phyloP scores from a whole-genome alignment of 2,888 invertebrate species.

The Epicampocera succincta region DNA sequence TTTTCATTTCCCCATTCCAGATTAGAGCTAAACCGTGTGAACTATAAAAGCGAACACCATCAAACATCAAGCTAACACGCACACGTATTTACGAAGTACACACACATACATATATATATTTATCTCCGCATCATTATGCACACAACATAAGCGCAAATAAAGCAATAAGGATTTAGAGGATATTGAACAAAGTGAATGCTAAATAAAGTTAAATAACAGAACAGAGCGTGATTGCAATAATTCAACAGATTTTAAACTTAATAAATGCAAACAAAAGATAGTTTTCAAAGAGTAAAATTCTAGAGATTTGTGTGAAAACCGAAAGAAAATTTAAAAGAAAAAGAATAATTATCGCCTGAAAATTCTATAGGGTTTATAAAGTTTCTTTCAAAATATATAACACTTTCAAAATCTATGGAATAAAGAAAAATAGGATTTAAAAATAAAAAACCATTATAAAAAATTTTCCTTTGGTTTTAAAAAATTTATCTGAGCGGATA shows the following conservation, averaged over 20 bases:
- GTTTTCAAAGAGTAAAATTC: too few relatives aligned
- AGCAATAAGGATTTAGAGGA: constrained; percentile 47
- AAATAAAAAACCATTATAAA: too few relatives aligned
- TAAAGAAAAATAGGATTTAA: too few relatives aligned
- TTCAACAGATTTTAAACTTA: not conserved
- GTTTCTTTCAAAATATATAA: too few relatives aligned
- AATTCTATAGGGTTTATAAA: too few relatives aligned
- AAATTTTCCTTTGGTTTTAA: too few relatives aligned
- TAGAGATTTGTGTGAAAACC: too few relatives aligned
- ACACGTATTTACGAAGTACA: not conserved
- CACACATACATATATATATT: not conserved
- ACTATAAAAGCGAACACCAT: not conserved
- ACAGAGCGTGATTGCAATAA: constrained; percentile 4
- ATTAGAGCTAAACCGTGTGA: not conserved
- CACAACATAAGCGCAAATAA: constrained; percentile 30
- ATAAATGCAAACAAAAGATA: too few relatives aligned
- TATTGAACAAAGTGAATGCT: constrained; percentile 38
- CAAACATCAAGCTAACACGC: not conserved
- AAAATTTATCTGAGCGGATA: too few relatives aligned
- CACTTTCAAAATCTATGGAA: too few relatives aligned
- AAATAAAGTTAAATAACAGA: constrained; percentile 2
- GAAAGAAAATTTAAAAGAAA: too few relatives aligned
- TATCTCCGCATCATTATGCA: not conserved
- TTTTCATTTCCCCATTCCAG: not conserved
- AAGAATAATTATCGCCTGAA: too few relatives aligned